phyloP scores from a whole-genome alignment of 2,113 vertebrate genomes.

The Phycodurus eques region DNA sequence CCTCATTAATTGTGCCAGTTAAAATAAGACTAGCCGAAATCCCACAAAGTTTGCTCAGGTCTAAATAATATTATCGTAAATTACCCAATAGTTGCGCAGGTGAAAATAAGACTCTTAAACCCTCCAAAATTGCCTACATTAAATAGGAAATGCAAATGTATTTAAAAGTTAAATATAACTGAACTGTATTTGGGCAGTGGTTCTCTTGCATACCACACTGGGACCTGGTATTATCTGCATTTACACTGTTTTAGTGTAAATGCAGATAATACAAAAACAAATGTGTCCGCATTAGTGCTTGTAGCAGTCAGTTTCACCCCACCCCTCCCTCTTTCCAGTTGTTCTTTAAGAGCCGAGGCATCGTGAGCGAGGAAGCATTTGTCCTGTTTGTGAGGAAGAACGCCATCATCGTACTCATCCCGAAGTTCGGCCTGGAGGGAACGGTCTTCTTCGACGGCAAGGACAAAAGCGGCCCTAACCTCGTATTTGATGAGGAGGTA shows the following conservation, averaged over 20 bases:
- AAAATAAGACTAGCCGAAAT: too few relatives aligned
- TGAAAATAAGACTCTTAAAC: not conserved
- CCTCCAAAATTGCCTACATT: too few relatives aligned
- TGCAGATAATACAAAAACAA: too few relatives aligned
- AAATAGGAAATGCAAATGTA: too few relatives aligned
- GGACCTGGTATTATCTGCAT: too few relatives aligned
- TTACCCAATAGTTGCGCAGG: not conserved
- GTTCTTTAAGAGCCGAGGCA: slow-evolving; percentile 91
- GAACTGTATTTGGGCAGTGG: not conserved
- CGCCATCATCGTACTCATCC: slow-evolving; percentile 93
- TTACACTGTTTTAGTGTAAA: too few relatives aligned
- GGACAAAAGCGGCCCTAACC: slow-evolving; percentile 75
- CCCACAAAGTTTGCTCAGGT: not conserved
- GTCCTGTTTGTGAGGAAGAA: slow-evolving; percentile 95
- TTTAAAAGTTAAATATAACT: not conserved
- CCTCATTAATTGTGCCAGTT: too few relatives aligned
- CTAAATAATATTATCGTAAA: not conserved
- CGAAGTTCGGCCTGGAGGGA: slow-evolving; percentile 94
- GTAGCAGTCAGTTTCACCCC: not conserved
- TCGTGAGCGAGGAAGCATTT: slow-evolving; percentile 91
- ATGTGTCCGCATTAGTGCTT: too few relatives aligned
- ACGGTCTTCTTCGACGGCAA: slow-evolving; percentile 93
- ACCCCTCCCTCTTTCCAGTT: slow-evolving; percentile 72
- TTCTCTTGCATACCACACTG: too few relatives aligned
- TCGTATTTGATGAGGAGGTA: slow-evolving; percentile 88